phyloP scores from a whole-genome alignment of 1,140 invertebrate genomes.

The Drosophila ercepeae region DNA sequence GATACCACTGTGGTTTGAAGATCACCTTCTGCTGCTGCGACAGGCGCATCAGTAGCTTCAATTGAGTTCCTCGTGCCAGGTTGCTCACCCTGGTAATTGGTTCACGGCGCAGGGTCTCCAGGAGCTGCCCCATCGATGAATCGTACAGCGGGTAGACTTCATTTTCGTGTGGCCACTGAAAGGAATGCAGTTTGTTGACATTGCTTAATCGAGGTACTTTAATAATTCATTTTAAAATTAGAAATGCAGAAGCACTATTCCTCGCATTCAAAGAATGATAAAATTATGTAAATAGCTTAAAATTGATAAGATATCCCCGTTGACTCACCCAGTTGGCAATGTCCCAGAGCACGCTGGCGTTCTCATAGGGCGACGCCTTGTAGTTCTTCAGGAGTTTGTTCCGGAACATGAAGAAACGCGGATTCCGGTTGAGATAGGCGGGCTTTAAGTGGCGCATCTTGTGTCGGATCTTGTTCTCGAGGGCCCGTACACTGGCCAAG shows the following conservation, averaged over 20 bases:
- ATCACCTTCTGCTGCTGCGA: constrained; percentile 91
- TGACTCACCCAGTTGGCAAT: constrained; percentile 82
- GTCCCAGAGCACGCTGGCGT: constrained; percentile 81
- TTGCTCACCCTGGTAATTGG: constrained; percentile 91
- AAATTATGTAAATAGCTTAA: background rate
- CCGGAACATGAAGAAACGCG: constrained; percentile 81
- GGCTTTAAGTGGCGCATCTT: constrained; percentile 80
- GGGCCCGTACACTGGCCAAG: constrained; percentile 65
- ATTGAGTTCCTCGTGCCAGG: constrained; percentile 92
- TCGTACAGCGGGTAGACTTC: constrained; percentile 88
- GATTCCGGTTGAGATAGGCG: constrained; percentile 81
- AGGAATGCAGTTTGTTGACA: background rate
- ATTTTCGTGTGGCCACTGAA: constrained; percentile 89
- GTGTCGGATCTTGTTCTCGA: constrained; percentile 72
- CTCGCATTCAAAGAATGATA: no score
- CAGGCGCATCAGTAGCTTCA: constrained; percentile 93
- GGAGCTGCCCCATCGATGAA: constrained; percentile 88
- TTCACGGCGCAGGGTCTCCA: constrained; percentile 88
- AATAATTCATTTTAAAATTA: no score
- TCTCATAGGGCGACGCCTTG: constrained; percentile 67
- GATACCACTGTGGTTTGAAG: constrained; percentile 97
- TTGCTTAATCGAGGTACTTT: no score
- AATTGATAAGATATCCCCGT: background rate
- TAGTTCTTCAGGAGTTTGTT: constrained; percentile 82
- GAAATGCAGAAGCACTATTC: no score